Evolutionary conservation across 2,888 invertebrate species (phyloP).

Genomic region (Autographa gamma): DNA sequence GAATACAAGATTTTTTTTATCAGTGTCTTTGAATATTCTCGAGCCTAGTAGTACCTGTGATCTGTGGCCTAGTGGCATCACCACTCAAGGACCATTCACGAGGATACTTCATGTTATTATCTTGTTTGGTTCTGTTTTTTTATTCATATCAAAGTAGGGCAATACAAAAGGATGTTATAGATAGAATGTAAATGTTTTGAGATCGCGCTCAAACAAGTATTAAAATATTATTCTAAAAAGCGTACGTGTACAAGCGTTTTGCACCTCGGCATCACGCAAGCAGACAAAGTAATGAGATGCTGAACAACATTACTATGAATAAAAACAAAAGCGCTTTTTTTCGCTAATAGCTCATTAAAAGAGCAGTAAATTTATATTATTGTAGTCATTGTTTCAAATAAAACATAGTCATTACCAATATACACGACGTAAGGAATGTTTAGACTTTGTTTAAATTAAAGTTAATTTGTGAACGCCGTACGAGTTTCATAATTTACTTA

Average conservation of each 20-base stretch:
- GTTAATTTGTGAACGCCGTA: slow-evolving; percentile 4
- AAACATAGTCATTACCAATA: slow-evolving; percentile 33
- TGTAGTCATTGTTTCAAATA: slow-evolving; percentile 33
- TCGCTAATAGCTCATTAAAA: slow-evolving; percentile 47
- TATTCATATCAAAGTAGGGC: neutral
- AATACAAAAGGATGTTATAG: neutral
- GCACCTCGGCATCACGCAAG: slow-evolving; percentile 9
- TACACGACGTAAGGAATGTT: slow-evolving; percentile 17
- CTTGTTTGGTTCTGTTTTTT: neutral
- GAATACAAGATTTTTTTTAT: neutral
- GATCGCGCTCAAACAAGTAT: neutral
- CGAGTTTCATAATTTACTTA: neutral
- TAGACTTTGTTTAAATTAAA: slow-evolving; percentile 14
- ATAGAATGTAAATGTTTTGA: neutral
- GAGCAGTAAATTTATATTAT: slow-evolving; percentile 37
- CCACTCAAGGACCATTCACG: slow-evolving; percentile 23
- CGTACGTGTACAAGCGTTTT: slow-evolving; percentile 37
- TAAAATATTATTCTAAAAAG: neutral
- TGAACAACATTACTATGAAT: slow-evolving; percentile 34
- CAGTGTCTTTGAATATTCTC: neutral
- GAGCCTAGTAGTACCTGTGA: slow-evolving; percentile 7
- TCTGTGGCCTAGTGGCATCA: slow-evolving; percentile 7
- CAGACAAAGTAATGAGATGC: slow-evolving; percentile 29
- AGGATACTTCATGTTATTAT: neutral
- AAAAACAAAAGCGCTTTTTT: slow-evolving; percentile 43